phyloP scores from a whole-genome alignment of 2,888 invertebrate genomes.

The Mesoligia furuncula region DNA sequence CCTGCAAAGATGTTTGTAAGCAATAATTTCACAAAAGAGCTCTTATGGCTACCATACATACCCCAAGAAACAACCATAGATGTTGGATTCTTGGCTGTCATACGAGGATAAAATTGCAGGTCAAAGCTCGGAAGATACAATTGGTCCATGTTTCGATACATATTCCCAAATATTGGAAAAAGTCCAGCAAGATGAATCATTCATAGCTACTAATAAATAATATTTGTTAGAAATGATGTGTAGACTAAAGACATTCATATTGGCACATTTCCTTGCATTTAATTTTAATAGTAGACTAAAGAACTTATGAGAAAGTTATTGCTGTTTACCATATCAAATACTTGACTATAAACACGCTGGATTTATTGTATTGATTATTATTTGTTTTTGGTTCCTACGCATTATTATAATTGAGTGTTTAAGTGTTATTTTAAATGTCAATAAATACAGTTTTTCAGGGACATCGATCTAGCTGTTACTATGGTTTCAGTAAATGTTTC shows the following conservation, averaged over 20 bases:
- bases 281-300: conserved; percentile 15
- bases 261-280: conserved; percentile 15
- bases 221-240: background rate
- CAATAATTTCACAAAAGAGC: background rate
- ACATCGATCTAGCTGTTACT: no score
- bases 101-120: background rate
- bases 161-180: background rate
- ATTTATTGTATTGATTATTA: conserved; percentile 27
- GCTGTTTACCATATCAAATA: conserved; percentile 16
- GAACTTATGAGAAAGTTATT: conserved; percentile 14
- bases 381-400: conserved; percentile 10
- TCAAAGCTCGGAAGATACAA: background rate
- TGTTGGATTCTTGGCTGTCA: background rate
- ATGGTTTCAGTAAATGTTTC: no score
- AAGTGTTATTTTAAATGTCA: conserved; percentile 15
- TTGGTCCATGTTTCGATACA: background rate
- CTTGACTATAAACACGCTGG: conserved; percentile 9
- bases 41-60: background rate
- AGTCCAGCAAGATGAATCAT: conserved; percentile 27
- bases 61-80: background rate
- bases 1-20: background rate
- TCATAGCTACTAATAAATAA: background rate
- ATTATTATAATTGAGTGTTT: conserved; percentile 15
- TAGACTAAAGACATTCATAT: background rate
- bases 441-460: background rate